These are phyloP conservation scores for Drosophila borealis DNA, from an alignment of 2,888 invertebrate species.

Conservation along the genomic window DNA sequence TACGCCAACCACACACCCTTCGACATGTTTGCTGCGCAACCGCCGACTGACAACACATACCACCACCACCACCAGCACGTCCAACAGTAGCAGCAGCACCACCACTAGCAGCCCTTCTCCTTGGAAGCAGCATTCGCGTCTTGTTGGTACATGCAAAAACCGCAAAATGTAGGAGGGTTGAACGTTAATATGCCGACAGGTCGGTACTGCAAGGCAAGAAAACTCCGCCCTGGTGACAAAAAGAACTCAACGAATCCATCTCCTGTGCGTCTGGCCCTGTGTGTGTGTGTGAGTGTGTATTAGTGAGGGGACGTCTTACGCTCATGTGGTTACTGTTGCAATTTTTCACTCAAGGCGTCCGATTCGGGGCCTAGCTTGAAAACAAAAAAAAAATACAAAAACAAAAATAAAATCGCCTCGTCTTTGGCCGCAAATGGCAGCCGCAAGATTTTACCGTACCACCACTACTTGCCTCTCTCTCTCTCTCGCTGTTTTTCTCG, in stretches of 20 bases:
- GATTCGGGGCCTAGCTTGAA: slow-evolving; percentile 38
- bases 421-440: slow-evolving; percentile 82
- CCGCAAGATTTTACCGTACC: slow-evolving; percentile 74
- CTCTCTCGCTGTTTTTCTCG: too few relatives aligned
- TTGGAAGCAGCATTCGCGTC: slow-evolving; percentile 8
- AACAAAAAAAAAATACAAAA: slow-evolving; percentile 14
- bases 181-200: slow-evolving; percentile 48
- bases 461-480: slow-evolving; percentile 20
- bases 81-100: slow-evolving; percentile 6
- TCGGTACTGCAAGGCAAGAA: slow-evolving; percentile 43
- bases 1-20: slow-evolving; percentile 75
- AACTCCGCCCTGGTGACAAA: slow-evolving; percentile 68
- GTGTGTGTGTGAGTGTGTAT: slow-evolving; percentile 17
- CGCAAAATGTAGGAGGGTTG: slow-evolving; percentile 75
- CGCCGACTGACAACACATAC: slow-evolving; percentile 57
- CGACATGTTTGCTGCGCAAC: slow-evolving; percentile 62
- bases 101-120: slow-evolving; percentile 20
- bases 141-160: slow-evolving; percentile 52
- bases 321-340: slow-evolving; percentile 61
- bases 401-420: slow-evolving; percentile 59
- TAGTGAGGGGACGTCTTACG: slow-evolving; percentile 48
- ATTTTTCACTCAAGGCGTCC: slow-evolving; percentile 62
- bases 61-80: slow-evolving; percentile 34
- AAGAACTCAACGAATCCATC: slow-evolving; percentile 38
- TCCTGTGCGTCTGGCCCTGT: slow-evolving; percentile 6